These are phyloP conservation scores for Potorous gilbertii DNA, from an alignment of 2,797 vertebrate species.

Conservation along the genomic window DNA sequence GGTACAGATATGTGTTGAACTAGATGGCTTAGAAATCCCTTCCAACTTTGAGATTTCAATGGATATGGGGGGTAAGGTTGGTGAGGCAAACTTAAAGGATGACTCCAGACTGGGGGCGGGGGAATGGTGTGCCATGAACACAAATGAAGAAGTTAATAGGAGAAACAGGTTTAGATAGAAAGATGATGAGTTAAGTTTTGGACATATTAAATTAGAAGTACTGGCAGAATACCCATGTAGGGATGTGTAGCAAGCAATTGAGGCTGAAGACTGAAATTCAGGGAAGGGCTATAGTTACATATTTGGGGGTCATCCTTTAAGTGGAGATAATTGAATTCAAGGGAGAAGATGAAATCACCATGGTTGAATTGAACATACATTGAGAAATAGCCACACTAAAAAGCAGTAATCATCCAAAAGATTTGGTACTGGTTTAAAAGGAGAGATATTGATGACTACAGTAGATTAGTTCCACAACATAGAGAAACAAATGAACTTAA, in stretches of 20 bases:
- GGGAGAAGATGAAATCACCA: background rate
- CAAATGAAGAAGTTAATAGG: background rate
- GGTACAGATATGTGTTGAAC: background rate
- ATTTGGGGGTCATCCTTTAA: background rate
- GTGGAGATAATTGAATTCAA: background rate
- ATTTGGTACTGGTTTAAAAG: background rate
- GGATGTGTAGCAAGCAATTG: background rate
- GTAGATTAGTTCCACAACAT: background rate
- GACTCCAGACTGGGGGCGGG: background rate
- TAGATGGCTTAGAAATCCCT: background rate
- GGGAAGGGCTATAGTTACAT: background rate
- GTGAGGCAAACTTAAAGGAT: background rate
- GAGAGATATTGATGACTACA: background rate
- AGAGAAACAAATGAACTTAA: background rate
- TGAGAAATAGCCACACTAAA: background rate
- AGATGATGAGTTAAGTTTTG: background rate
- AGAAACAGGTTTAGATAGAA: background rate
- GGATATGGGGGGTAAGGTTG: background rate
- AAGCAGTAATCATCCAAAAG: background rate
- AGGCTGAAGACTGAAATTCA: background rate
- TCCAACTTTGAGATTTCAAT: background rate
- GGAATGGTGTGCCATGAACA: background rate
- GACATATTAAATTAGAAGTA: background rate
- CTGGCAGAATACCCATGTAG: background rate
- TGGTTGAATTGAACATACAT: background rate